Base-by-base conservation (phyloP, 2,113 vertebrate genomes). In the Terrapene triunguis region DNA sequence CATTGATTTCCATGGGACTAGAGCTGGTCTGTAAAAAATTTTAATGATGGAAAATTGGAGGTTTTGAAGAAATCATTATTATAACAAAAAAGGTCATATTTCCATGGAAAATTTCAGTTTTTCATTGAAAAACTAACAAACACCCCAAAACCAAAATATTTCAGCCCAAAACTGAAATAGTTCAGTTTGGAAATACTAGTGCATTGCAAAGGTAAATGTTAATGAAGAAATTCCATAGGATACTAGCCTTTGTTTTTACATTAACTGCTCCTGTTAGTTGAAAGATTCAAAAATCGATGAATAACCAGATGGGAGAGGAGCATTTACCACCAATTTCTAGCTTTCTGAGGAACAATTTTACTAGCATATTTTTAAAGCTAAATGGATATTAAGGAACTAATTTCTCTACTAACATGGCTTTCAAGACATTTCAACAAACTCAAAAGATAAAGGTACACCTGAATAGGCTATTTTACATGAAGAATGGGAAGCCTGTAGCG, bases 281-380 rank as follows among this genome's bases (percentile, higher is more conserved):
- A 48, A 24, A 94, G 38, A 82, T n/a, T n/a, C 38, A 12, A 59
- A 55, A 82, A 42, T 44, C 4, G 47, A 90, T 83, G 80, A 90
- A 87, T 86, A 59, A 89, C 74, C 79, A 72, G 69, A 93, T 62
- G 83, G 54, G 48, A 54, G 59, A 89, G 88, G 42, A 32, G 32
- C 0, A 57, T 51, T 88, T 87, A 54, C 7, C 72, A 79, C 3
- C 50, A n/a, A 2, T 72, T 88, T 86, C 50, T 74, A 86, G 6
- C 3, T 95, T 97, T 91, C 44, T 62, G 89, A 94, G 6, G 89
- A 89, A 94, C 10, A 87, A 90, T 91, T 84, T 95, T 87, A 13
- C 10, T 57, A 27, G 32, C 29, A 50, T 55, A 3, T 29, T 2
- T 78, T 80, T 81, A 81, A 82, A 84, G 59, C 76, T 89, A 51